Percentiles rank a stretch among this genome's conserved stretches.
Conservation (phyloP, 2,113 vertebrate genomes). For the Chaetura pelagica region DNA sequence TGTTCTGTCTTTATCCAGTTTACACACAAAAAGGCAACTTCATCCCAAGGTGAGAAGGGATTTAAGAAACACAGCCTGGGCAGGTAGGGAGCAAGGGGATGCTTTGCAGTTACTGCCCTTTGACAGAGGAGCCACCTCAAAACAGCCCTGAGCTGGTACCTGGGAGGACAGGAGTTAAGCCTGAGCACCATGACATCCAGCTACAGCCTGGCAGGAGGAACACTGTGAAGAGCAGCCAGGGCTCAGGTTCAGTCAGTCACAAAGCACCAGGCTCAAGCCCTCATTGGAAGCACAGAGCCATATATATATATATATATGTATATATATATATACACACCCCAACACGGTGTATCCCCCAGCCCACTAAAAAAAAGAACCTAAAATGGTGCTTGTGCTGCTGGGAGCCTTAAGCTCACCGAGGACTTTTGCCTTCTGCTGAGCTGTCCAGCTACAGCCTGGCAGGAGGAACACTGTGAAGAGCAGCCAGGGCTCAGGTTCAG, state of each 20-base stretch:
- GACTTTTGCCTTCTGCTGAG: not conserved
- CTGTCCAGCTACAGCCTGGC: not conserved
- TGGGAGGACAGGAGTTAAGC: not conserved
- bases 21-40: not conserved
- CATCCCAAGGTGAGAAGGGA: not conserved
- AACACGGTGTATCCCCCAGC: too few relatives aligned
- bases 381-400: not conserved
- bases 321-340: not conserved
- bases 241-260: not conserved
- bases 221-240: not conserved
- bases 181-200: not conserved
- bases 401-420: not conserved
- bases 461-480: not conserved
- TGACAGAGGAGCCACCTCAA: not conserved
- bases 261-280: not conserved
- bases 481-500: not conserved
- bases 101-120: not conserved
- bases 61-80: not conserved
- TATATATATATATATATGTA: fast-evolving
- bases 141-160: not conserved
- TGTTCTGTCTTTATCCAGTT: not conserved
- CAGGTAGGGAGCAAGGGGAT: not conserved
- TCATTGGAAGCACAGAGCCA: not conserved
- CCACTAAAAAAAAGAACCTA: not conserved
- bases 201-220: not conserved